Percentiles rank a stretch among this genome's conserved stretches.
Conservation (phyloP, 2,113 vertebrate genomes). For the Chiloscyllium plagiosum region DNA sequence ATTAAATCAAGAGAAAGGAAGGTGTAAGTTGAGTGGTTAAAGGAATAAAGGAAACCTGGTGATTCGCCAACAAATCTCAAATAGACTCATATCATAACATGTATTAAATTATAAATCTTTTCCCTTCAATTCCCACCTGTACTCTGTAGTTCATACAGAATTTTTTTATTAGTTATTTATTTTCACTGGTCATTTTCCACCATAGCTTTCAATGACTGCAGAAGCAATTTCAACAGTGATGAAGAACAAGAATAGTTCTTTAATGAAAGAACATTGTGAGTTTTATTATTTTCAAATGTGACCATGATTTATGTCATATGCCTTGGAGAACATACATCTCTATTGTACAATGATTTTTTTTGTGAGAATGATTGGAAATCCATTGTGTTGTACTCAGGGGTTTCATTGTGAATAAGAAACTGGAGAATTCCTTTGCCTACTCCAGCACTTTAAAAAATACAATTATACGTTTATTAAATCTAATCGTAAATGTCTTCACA, state of each 20-base stretch:
- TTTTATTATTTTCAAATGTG: constrained; percentile 46
- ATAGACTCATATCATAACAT: background rate
- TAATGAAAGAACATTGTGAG: constrained; percentile 38
- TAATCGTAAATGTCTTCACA: constrained; percentile 40
- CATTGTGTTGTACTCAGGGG: constrained; percentile 44
- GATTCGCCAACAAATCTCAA: background rate
- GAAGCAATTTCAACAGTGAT: background rate
- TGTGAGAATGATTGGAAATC: constrained; percentile 46
- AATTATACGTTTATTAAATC: constrained; percentile 44
- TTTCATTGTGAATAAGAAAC: constrained; percentile 38
- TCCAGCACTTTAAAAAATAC: constrained; percentile 48
- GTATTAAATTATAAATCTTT: constrained; percentile 16
- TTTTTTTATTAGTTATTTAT: background rate
- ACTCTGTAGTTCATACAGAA: background rate
- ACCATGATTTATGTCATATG: constrained; percentile 46
- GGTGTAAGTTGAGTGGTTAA: background rate
- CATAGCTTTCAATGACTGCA: background rate
- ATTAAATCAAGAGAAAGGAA: background rate
- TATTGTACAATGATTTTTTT: constrained; percentile 45
- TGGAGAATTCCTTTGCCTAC: constrained; percentile 39
- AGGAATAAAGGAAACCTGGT: background rate
- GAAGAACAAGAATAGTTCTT: background rate
- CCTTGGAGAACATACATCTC: constrained; percentile 40
- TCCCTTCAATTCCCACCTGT: constrained; percentile 5
- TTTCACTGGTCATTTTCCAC: background rate